Conservation (phyloP, 30 jellyfish, hydroid and myxozoan species). For the Aurelia sp. region DNA sequence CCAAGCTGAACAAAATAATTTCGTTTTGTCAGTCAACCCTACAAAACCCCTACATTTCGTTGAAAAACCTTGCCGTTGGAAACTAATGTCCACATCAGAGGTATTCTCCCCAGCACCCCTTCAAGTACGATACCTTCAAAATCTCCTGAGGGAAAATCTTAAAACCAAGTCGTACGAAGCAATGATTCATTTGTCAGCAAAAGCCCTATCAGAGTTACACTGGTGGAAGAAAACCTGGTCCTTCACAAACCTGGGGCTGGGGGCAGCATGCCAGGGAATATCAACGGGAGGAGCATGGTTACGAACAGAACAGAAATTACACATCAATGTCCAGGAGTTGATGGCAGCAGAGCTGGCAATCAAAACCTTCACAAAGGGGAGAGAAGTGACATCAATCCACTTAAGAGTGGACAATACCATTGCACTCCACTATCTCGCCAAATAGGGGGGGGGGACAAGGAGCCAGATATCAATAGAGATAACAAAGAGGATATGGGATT, state of each 20-base stretch:
- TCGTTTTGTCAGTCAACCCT: conserved; percentile 35
- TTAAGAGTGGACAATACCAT: not conserved
- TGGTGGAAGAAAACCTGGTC: conserved; percentile 31
- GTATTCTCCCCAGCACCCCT: conserved; percentile 21
- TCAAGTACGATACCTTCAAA: not conserved
- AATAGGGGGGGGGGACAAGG: not conserved
- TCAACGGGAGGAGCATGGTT: conserved; percentile 32
- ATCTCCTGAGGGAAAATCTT: conserved; percentile 20
- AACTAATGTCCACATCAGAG: conserved; percentile 41
- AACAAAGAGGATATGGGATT: conserved; percentile 19
- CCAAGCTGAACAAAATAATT: not conserved
- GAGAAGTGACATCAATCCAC: too few relatives aligned
- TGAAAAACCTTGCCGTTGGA: conserved; percentile 40
- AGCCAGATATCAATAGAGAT: not conserved
- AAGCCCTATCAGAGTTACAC: conserved; percentile 1
- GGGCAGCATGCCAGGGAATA: not conserved
- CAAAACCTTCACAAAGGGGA: too few relatives aligned
- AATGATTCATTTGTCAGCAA: not conserved
- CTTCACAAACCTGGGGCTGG: conserved; percentile 19
- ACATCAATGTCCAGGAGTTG: conserved; percentile 6
- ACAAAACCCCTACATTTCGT: conserved; percentile 9
- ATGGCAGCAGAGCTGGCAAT: too few relatives aligned
- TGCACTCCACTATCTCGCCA: not conserved
- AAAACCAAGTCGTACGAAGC: conserved; percentile 12
- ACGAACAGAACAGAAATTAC: not conserved